These are phyloP conservation scores for Sycobia sp. DNA, from an alignment of 1,140 invertebrate genomes.

Conservation along the genomic window DNA sequence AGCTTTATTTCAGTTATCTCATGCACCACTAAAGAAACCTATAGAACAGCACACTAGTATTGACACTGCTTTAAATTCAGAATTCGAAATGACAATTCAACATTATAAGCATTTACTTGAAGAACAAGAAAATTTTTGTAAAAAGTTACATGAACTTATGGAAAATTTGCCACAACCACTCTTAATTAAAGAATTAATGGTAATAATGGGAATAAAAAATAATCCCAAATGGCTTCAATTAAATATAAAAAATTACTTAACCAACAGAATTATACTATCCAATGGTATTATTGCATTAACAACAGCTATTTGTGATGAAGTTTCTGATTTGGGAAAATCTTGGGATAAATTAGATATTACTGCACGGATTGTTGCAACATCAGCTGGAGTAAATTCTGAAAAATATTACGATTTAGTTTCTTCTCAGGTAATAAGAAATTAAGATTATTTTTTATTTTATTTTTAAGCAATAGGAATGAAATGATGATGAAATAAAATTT, in stretches of 20 bases:
- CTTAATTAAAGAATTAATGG: constrained; percentile 72
- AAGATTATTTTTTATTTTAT: too few species aligned
- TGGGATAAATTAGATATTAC: constrained; percentile 73
- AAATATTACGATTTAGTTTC: constrained; percentile 61
- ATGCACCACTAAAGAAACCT: constrained; percentile 70
- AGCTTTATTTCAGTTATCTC: constrained; percentile 72
- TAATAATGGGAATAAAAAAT: constrained; percentile 66
- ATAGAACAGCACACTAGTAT: background rate
- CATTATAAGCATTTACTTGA: constrained; percentile 61
- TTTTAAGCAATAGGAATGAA: too few species aligned
- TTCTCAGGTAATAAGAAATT: constrained; percentile 51
- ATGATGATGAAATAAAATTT: too few species aligned
- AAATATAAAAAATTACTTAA: constrained; percentile 67
- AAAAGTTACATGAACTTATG: constrained; percentile 63
- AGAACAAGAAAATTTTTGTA: constrained; percentile 63
- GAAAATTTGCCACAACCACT: constrained; percentile 65
- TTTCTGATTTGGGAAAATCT: constrained; percentile 61
- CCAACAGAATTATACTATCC: constrained; percentile 62
- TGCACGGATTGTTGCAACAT: constrained; percentile 67
- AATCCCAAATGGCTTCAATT: constrained; percentile 70
- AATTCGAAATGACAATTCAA: constrained; percentile 52
- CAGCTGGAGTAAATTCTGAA: constrained; percentile 61
- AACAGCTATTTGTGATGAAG: constrained; percentile 68
- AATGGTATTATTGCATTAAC: constrained; percentile 69
- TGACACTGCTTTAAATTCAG: constrained; percentile 7